These are phyloP conservation scores for Drosophila orosa DNA, from an alignment of 1,140 invertebrate genomes.

Conservation along the genomic window DNA sequence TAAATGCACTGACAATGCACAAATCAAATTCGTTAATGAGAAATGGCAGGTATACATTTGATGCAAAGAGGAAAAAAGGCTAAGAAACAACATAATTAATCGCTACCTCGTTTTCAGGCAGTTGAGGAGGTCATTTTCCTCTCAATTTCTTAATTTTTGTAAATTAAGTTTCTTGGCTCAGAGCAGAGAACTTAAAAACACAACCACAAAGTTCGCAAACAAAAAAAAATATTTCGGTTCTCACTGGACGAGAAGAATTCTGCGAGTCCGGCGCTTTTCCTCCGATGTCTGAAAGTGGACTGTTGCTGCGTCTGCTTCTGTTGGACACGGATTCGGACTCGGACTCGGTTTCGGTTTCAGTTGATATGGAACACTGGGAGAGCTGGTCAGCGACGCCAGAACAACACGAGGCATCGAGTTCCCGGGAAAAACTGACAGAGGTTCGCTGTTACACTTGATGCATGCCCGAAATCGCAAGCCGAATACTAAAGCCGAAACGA, in stretches of 20 bases:
- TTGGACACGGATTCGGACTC: slow-evolving; percentile 8
- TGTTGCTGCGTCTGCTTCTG: slow-evolving; percentile 2
- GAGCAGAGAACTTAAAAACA: slow-evolving; percentile 14
- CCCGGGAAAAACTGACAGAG: slow-evolving; percentile 81
- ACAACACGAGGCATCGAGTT: slow-evolving; percentile 76
- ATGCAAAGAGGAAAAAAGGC: background rate
- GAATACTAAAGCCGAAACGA: slow-evolving; percentile 19
- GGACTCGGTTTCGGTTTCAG: slow-evolving; percentile 8
- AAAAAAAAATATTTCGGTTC: slow-evolving; percentile 3
- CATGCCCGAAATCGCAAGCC: slow-evolving; percentile 55
- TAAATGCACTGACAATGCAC: background rate
- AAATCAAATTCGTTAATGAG: background rate
- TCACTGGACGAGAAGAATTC: slow-evolving; percentile 12
- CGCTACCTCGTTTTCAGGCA: slow-evolving; percentile 2
- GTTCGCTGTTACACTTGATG: slow-evolving; percentile 79
- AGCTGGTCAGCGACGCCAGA: slow-evolving; percentile 10
- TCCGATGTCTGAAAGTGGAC: slow-evolving; percentile 7
- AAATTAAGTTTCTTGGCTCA: background rate
- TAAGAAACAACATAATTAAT: background rate
- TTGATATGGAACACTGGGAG: slow-evolving; percentile 1
- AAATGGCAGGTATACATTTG: background rate
- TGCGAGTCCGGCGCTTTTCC: slow-evolving; percentile 6
- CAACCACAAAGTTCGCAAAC: slow-evolving; percentile 10
- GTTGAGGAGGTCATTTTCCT: background rate
- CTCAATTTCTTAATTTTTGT: background rate